Base-by-base conservation (phyloP, 2,797 vertebrate genomes). In the Trichosurus vulpecula region DNA sequence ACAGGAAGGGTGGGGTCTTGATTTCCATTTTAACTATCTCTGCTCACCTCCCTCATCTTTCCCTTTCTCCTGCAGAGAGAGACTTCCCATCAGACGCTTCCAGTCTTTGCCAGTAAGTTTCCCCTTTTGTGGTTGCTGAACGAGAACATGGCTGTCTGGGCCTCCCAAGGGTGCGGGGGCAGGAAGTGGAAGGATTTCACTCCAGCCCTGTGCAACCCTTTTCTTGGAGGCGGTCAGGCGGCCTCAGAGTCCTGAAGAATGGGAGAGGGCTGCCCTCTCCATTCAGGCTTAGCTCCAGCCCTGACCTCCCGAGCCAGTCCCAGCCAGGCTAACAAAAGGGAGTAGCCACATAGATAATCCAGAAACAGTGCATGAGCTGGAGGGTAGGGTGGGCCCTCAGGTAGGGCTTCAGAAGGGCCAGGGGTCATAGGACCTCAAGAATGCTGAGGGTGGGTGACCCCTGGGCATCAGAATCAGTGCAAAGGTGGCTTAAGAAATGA, bases 51-150 rank as follows among this genome's bases (percentile, higher is more conserved):
- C 93, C 92, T 92, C 54, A 54, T n/a, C 0, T 54, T 3, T 90
- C 61, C 92, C 52, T 95, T 95, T 95, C 92, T 95, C 90, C 91
- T 96, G 93, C 95, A 98, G 98, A 13, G 98, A 99, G 47, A 99
- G 98, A 95, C 96, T 99, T 97, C 98, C 99, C 4, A 98, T 99
- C 96, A 98, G 99, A 93, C 99, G 99, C 97, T 99, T 99, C 97
- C 98, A 98, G 95, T 99, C 99, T 0, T 98, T 99, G 92, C 99
- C 99, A 0, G 99, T 99, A 98, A 99, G 99, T 97, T 27, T 47
- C 41, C 3, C 51, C 4, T 1, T 53, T 53, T 14, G 90, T 13
- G 52, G 87, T 52, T 52, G 51, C 47, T 30, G 25, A 90, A 52
- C 2, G 51, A 90, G 41, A 29, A 12, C 27, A 13, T 27, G 52